phyloP scores from a whole-genome alignment of 2,113 vertebrate genomes.

The Scytalopus superciliaris region DNA sequence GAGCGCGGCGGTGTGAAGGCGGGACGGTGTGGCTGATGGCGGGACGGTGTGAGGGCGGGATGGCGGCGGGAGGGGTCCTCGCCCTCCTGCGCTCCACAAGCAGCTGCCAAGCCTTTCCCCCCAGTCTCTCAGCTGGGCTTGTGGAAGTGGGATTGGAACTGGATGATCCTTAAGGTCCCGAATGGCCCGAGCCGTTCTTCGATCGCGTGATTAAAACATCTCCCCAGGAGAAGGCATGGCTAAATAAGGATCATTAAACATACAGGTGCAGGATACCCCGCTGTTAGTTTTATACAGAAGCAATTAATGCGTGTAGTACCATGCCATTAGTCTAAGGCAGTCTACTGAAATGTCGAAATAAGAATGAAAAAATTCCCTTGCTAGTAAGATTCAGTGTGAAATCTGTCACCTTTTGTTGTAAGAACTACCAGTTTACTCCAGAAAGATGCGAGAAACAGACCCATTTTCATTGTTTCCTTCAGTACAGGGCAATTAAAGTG shows the following conservation, averaged over 20 bases:
- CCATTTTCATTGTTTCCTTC: not conserved
- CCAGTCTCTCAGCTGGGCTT: no score
- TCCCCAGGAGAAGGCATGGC: not conserved
- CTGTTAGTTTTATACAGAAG: not conserved
- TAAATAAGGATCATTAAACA: not conserved
- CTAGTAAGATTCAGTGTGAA: not conserved
- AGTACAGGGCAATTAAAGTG: not conserved
- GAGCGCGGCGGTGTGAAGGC: not conserved
- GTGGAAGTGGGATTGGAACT: fast-evolving
- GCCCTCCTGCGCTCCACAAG: no score
- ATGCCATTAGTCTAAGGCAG: not conserved
- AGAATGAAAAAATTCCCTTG: not conserved
- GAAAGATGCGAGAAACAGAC: not conserved
- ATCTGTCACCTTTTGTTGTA: not conserved
- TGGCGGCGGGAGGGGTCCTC: no score
- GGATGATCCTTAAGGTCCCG: not conserved
- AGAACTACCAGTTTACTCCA: not conserved
- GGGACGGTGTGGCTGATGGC: no score
- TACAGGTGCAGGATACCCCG: not conserved
- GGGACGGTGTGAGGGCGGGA: no score
- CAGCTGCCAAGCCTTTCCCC: no score
- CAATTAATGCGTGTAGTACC: not conserved
- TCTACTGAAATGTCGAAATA: not conserved
- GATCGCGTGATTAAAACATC: not conserved
- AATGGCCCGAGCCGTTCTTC: not conserved